Conservation (phyloP, 2,888 invertebrate genomes). For the Melipona beecheii region DNA sequence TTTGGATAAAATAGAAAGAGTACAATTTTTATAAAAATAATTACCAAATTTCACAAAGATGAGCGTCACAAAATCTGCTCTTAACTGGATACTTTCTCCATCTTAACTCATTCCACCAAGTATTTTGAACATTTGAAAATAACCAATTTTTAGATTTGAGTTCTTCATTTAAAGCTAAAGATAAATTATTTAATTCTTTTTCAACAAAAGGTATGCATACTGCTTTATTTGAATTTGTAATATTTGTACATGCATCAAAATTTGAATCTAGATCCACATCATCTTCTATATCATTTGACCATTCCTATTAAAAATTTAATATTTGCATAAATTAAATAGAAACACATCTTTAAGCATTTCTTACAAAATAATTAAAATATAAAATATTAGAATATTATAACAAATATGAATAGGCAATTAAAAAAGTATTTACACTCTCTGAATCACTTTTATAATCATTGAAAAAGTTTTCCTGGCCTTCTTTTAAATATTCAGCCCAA, state of each 20-base stretch:
- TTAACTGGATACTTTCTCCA: conserved; percentile 75
- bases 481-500: conserved; percentile 85
- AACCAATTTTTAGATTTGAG: conserved; percentile 79
- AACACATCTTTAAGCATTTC: not conserved
- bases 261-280: conserved; percentile 2
- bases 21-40: conserved; percentile 15
- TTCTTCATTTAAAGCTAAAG: conserved; percentile 68
- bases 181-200: conserved; percentile 59
- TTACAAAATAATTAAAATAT: not conserved
- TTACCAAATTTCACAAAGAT: conserved; percentile 83
- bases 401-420: not conserved
- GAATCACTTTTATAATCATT: conserved; percentile 77
- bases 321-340: not conserved
- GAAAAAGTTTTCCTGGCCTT: conserved; percentile 83
- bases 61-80: conserved; percentile 80
- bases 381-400: not conserved
- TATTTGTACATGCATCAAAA: not conserved
- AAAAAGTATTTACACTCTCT: conserved; percentile 76
- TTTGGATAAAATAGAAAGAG: conserved; percentile 1
- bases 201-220: conserved; percentile 33
- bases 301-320: conserved; percentile 67
- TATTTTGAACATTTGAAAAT: conserved; percentile 81
- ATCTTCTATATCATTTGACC: conserved; percentile 78
- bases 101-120: conserved; percentile 84
- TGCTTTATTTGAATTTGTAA: conserved; percentile 33